These are phyloP conservation scores for Mythimna ferrago DNA, from an alignment of 2,888 invertebrate species.

Conservation along the genomic window DNA sequence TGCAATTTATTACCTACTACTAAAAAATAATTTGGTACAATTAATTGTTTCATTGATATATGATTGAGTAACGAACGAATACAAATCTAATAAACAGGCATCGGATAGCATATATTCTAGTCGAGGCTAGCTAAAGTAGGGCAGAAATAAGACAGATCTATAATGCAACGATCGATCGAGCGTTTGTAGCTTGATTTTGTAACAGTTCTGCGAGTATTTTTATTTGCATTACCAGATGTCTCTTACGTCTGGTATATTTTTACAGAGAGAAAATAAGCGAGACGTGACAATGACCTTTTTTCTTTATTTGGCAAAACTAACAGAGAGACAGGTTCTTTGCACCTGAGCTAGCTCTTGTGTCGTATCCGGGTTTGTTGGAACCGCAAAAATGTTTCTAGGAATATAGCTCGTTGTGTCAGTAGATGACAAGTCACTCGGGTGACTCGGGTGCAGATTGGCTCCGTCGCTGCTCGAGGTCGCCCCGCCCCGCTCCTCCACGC, in stretches of 20 bases:
- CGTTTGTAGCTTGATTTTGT: slow-evolving; percentile 30
- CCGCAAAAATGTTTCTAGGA: slow-evolving; percentile 45
- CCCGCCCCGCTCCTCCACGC: slow-evolving; percentile 62
- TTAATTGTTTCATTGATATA: slow-evolving; percentile 17
- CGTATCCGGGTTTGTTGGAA: slow-evolving; percentile 48
- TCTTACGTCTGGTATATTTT: slow-evolving; percentile 1
- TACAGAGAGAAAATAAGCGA: slow-evolving; percentile 6
- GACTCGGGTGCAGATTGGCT: slow-evolving; percentile 48
- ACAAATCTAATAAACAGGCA: slow-evolving; percentile 22
- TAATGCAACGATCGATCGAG: slow-evolving; percentile 34
- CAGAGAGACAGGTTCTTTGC: slow-evolving; percentile 14
- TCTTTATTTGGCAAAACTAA: background rate
- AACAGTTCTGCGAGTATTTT: slow-evolving; percentile 22
- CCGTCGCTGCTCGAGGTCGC: slow-evolving; percentile 54
- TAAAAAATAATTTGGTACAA: slow-evolving; percentile 6
- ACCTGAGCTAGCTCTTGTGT: slow-evolving; percentile 8
- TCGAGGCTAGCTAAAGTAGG: slow-evolving; percentile 45
- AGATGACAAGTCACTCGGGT: slow-evolving; percentile 42
- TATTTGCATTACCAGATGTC: slow-evolving; percentile 11
- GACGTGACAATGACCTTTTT: slow-evolving; percentile 11
- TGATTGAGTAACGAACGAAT: slow-evolving; percentile 29
- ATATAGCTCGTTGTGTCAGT: slow-evolving; percentile 43
- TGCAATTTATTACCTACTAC: background rate
- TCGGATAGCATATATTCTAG: slow-evolving; percentile 15
- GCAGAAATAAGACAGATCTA: slow-evolving; percentile 49